These are phyloP conservation scores for Cossypha caffra DNA, from an alignment of 2,797 vertebrate species.

Conservation along the genomic window DNA sequence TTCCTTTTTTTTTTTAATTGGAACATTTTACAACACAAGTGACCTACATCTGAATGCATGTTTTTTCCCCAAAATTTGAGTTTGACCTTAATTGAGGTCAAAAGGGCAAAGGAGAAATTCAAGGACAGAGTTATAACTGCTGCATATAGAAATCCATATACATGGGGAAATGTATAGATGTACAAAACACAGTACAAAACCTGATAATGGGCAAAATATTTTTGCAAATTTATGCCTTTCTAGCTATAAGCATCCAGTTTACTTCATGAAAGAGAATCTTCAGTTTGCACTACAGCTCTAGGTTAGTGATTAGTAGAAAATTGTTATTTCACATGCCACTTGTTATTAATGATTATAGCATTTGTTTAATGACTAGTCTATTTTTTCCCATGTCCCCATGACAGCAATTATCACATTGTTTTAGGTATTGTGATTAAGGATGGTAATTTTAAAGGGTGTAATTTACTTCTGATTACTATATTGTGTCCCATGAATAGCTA, in stretches of 20 bases:
- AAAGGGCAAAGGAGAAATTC: neutral
- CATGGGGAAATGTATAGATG: neutral
- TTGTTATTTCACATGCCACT: neutral
- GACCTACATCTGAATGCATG: neutral
- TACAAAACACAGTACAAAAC: neutral
- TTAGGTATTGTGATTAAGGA: slow-evolving; percentile 14
- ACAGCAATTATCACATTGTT: slow-evolving; percentile 32
- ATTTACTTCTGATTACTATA: slow-evolving; percentile 63
- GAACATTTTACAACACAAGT: neutral
- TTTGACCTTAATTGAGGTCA: neutral
- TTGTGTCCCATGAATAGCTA: slow-evolving; percentile 28
- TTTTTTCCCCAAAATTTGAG: neutral
- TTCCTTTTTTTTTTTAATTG: neutral
- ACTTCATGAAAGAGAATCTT: neutral
- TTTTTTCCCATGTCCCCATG: neutral
- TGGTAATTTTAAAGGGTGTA: slow-evolving; percentile 1
- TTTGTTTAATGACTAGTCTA: slow-evolving; percentile 32
- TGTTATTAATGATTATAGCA: slow-evolving; percentile 37
- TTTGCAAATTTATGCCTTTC: neutral
- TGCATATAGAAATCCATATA: neutral
- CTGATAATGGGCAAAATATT: neutral
- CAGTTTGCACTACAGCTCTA: neutral
- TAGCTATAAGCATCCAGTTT: neutral
- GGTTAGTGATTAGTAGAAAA: neutral
- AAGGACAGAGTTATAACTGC: neutral